Percentiles rank a stretch among this genome's conserved stretches.
phyloP scores from a whole-genome alignment of 2,797 vertebrate genomes.

The Brachymystax lenok region DNA sequence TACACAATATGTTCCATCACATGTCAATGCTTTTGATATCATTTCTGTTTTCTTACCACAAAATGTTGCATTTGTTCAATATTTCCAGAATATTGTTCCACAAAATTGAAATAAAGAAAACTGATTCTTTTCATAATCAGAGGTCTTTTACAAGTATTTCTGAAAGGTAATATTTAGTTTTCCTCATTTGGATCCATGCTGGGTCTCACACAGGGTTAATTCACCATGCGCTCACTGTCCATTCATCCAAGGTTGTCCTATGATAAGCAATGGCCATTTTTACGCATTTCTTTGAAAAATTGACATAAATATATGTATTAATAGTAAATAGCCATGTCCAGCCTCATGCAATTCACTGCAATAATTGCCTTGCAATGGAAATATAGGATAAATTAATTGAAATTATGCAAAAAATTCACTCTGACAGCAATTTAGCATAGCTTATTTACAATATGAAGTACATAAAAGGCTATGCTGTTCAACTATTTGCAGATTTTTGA shows the following conservation, averaged over 20 bases:
- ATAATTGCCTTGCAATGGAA: not conserved
- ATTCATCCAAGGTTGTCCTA: conserved; percentile 4
- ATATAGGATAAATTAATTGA: not conserved
- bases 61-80: too few species aligned
- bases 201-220: not conserved
- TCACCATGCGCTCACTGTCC: not conserved
- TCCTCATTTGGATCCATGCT: too few species aligned
- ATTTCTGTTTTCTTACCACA: too few species aligned
- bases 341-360: not conserved
- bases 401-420: not conserved
- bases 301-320: not conserved
- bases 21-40: too few species aligned
- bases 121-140: too few species aligned
- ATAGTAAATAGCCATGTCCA: not conserved
- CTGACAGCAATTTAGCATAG: not conserved
- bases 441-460: not conserved
- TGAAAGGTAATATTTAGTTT: too few species aligned
- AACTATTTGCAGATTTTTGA: not conserved
- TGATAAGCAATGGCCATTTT: not conserved
- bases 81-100: too few species aligned
- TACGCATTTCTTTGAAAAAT: not conserved
- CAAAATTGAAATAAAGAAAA: too few species aligned
- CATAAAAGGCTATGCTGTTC: not conserved
- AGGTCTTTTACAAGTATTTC: too few species aligned
- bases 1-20: too few species aligned